Conservation (phyloP, 2,797 vertebrate genomes). For the Myripristis jacobus region DNA sequence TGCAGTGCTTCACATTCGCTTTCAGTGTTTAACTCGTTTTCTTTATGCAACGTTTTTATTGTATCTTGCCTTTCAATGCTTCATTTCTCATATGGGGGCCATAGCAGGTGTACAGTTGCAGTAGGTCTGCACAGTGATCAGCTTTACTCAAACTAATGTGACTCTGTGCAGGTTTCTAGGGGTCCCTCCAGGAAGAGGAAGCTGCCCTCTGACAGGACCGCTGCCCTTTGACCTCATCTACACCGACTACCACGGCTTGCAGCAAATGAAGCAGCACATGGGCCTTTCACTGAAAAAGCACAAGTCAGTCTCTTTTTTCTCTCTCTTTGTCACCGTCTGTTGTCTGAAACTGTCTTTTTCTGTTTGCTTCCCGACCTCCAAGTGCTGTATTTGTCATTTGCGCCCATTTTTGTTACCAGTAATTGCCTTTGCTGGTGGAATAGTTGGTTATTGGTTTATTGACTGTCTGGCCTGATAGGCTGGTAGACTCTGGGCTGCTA, state of each 20-base stretch:
- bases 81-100: not conserved
- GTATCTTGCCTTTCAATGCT: not conserved
- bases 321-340: not conserved
- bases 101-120: not conserved
- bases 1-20: not conserved
- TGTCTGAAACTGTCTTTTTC: not conserved
- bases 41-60: not conserved
- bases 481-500: conserved; percentile 12
- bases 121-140: not conserved
- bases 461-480: conserved; percentile 20
- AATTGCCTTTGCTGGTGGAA: conserved; percentile 42
- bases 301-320: conserved; percentile 69
- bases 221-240: conserved; percentile 97
- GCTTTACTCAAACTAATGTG: no score
- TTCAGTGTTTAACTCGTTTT: not conserved
- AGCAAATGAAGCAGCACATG: conserved; percentile 99
- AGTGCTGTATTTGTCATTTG: conserved; percentile 6
- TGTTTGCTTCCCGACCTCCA: conserved; percentile 5
- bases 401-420: conserved; percentile 5
- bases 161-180: conserved; percentile 93
- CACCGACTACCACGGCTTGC: conserved; percentile 96
- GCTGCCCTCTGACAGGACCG: conserved; percentile 92
- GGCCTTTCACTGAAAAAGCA: conserved; percentile 93
- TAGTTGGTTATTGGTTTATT: conserved; percentile 41
- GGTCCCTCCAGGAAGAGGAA: conserved; percentile 96